phyloP scores from a whole-genome alignment of 1,140 invertebrate genomes.

The Apis mellifera region Amel_HAv3.1 CM009935.2:3463001-3463500 shows the following conservation, averaged over 20 bases:
- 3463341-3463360: constrained; percentile 44
- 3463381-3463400: constrained; percentile 21
- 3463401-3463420: constrained; percentile 50
- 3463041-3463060: background rate
- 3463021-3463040: constrained; percentile 37
- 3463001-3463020: constrained; percentile 47
- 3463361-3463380: constrained; percentile 2
- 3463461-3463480: background rate
- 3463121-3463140: constrained; percentile 65
- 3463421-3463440: constrained; percentile 26
- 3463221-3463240: constrained; percentile 59
- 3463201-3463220: constrained; percentile 72
- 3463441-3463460: background rate
- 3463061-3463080: background rate
- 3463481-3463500: background rate
- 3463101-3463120: constrained; percentile 62
- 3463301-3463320: constrained; percentile 49
- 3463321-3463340: constrained; percentile 45
- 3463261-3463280: constrained; percentile 53
- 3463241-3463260: constrained; percentile 54
- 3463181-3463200: constrained; percentile 72
- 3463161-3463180: constrained; percentile 50
- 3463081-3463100: constrained; percentile 70
- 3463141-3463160: constrained; percentile 66
- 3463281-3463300: constrained; percentile 65